Conservation (phyloP, 2,888 invertebrate species). For the Aethes cnicana region DNA sequence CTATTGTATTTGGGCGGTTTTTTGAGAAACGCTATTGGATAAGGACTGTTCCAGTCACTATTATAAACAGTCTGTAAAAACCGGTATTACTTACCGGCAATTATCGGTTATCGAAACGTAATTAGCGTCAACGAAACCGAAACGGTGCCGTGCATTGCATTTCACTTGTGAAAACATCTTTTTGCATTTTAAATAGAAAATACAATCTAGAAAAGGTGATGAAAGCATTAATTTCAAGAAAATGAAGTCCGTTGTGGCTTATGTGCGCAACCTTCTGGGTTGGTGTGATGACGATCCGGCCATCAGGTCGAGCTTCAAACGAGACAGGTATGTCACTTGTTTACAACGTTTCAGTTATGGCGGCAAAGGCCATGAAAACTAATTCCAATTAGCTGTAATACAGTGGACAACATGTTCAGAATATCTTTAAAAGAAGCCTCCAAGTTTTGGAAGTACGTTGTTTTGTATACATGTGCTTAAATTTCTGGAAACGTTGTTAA, state of each 20-base stretch:
- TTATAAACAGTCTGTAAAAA: background rate
- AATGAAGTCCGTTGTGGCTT: slow-evolving; percentile 74
- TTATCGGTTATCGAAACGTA: slow-evolving; percentile 23
- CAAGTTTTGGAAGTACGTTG: slow-evolving; percentile 70
- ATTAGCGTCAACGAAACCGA: slow-evolving; percentile 30
- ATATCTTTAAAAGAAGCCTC: slow-evolving; percentile 64
- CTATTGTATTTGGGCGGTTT: background rate
- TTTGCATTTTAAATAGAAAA: slow-evolving; percentile 38
- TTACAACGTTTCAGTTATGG: slow-evolving; percentile 75
- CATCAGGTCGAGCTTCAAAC: slow-evolving; percentile 64
- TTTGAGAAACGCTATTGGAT: background rate
- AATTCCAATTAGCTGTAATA: slow-evolving; percentile 34
- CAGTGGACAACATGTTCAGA: slow-evolving; percentile 53
- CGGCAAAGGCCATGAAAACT: slow-evolving; percentile 68
- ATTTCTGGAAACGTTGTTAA: background rate
- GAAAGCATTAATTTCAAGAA: slow-evolving; percentile 58
- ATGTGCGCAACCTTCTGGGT: slow-evolving; percentile 67
- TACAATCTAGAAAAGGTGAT: slow-evolving; percentile 53
- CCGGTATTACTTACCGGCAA: slow-evolving; percentile 8
- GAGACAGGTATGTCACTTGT: slow-evolving; percentile 80
- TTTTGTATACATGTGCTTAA: background rate
- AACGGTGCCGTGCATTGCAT: slow-evolving; percentile 32
- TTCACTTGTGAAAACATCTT: slow-evolving; percentile 36
- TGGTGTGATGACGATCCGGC: slow-evolving; percentile 56
- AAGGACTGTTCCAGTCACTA: slow-evolving; percentile 9